Conservation (phyloP, 2,113 vertebrate genomes). For the Jacana jacana region DNA sequence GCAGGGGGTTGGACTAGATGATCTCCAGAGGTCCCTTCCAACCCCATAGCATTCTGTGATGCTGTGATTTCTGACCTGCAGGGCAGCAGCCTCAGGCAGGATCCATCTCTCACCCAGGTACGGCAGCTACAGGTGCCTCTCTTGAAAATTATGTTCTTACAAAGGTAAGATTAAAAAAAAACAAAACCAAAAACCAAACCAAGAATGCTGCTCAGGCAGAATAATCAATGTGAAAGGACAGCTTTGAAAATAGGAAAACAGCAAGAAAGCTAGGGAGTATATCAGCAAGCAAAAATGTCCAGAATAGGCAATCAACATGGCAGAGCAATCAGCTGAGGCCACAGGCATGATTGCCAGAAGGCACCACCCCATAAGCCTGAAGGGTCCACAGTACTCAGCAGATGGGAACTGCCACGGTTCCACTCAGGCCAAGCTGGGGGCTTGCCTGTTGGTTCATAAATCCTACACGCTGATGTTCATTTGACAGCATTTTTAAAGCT, state of each 20-base stretch:
- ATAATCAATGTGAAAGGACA: not conserved
- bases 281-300: not conserved
- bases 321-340: not conserved
- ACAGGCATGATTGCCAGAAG: not conserved
- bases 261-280: not conserved
- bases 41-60: too few relatives aligned
- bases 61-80: too few relatives aligned
- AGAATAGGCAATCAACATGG: not conserved
- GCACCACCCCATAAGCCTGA: not conserved
- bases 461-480: not conserved
- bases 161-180: not conserved
- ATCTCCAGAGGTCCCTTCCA: too few relatives aligned
- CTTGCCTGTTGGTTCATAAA: not conserved
- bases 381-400: not conserved
- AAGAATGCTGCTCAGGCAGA: not conserved
- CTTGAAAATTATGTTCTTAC: not conserved
- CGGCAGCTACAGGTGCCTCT: rapidly evolving
- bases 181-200: too few relatives aligned
- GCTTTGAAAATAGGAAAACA: not conserved
- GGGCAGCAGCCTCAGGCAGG: not conserved
- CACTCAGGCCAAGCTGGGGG: not conserved
- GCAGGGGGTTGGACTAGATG: too few relatives aligned
- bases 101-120: not conserved
- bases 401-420: not conserved
- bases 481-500: not conserved